Evolutionary conservation across 2,797 vertebrate genomes (phyloP).

Genomic region (Anabas testudineus): DNA sequence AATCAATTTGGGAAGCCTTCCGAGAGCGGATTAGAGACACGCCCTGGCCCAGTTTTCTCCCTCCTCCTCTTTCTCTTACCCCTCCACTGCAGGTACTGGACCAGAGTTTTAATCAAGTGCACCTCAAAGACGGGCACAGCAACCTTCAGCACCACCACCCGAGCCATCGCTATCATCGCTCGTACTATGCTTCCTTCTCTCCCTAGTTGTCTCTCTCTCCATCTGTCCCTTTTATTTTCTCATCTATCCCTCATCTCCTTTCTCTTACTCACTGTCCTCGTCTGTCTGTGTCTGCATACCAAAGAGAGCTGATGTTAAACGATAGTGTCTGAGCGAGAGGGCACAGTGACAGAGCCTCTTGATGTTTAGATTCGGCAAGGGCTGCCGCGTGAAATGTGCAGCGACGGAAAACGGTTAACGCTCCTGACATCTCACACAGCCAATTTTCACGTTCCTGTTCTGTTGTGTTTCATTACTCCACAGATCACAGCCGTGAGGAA

Average conservation of each 20-base stretch:
- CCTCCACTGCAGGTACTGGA: conserved; percentile 67
- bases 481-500: conserved; percentile 58
- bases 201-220: conserved; percentile 54
- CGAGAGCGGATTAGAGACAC: conserved; percentile 80
- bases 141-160: conserved; percentile 74
- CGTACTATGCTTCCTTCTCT: conserved; percentile 42
- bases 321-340: conserved; percentile 50
- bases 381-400: conserved; percentile 60
- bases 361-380: conserved; percentile 55
- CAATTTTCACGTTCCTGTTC: conserved; percentile 68
- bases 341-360: conserved; percentile 41
- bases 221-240: conserved; percentile 58
- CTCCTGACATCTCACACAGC: conserved; percentile 62
- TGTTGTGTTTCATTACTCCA: conserved; percentile 62
- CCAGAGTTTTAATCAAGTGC: conserved; percentile 81
- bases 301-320: conserved; percentile 61
- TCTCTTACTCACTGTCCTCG: conserved; percentile 30
- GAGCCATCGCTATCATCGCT: conserved; percentile 30
- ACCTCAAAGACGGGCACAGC: conserved; percentile 78
- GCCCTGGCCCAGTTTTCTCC: conserved; percentile 72
- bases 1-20: conserved; percentile 87
- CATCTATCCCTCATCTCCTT: conserved; percentile 57
- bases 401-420: conserved; percentile 51
- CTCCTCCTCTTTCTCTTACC: conserved; percentile 28
- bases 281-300: conserved; percentile 55